A percentile compares a stretch with the other conserved stretches of the same genome.
These are phyloP conservation scores for Arctocebus calabarensis DNA, from an alignment of 2,797 vertebrate genomes.

Conservation along the genomic window DNA sequence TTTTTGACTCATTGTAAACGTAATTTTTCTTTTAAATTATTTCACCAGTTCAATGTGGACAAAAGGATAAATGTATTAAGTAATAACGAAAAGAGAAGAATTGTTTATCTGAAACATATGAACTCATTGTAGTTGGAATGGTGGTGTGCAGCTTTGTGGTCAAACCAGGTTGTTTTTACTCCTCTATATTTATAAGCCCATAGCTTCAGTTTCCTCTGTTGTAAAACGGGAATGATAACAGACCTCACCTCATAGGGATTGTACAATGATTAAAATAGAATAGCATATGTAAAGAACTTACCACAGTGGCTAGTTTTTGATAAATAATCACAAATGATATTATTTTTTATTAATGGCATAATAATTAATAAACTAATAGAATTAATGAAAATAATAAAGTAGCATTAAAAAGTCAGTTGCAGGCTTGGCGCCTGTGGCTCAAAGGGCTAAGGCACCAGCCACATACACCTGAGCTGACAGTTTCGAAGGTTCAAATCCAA, in stretches of 20 bases:
- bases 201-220: background rate
- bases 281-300: background rate
- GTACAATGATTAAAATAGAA: background rate
- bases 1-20: background rate
- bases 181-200: background rate
- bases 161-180: background rate
- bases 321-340: background rate
- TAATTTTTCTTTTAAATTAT: slow-evolving; percentile 35
- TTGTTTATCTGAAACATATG: background rate
- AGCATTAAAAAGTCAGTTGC: background rate
- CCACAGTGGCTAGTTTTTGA: background rate
- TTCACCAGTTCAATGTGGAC: slow-evolving; percentile 1
- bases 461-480: too few species aligned
- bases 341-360: background rate
- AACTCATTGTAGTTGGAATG: background rate
- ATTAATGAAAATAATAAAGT: slow-evolving; percentile 11
- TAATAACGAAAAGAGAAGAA: background rate
- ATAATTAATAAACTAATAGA: background rate
- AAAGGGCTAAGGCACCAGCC: too few species aligned
- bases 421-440: background rate
- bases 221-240: background rate
- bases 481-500: too few species aligned
- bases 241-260: background rate
- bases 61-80: background rate
- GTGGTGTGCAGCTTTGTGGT: background rate